Conservation (phyloP, 2,888 invertebrate species). For the Cephalotes varians region DNA sequence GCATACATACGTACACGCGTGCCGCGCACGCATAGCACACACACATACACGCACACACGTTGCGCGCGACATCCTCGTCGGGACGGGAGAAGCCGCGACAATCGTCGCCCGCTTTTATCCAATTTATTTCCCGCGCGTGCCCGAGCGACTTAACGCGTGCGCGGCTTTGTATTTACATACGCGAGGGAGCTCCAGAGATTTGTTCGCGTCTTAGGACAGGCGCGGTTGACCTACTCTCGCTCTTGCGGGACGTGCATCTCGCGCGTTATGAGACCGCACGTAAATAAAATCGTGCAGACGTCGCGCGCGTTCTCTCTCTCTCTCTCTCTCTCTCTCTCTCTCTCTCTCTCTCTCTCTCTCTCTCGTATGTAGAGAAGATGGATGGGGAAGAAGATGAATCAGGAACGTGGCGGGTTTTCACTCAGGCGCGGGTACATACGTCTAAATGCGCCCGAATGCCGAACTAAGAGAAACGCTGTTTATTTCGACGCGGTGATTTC, state of each 20-base stretch:
- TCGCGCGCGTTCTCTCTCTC: not conserved
- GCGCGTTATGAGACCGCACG: slow-evolving; percentile 29
- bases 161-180: slow-evolving; percentile 41
- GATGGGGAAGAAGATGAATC: not conserved
- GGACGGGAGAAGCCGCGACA: slow-evolving; percentile 24
- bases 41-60: not conserved
- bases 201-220: slow-evolving; percentile 42
- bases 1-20: not conserved
- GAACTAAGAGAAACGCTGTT: slow-evolving; percentile 8
- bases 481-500: slow-evolving; percentile 23
- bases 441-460: not conserved
- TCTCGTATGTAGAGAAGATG: not conserved
- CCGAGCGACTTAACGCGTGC: slow-evolving; percentile 21
- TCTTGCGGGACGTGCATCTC: slow-evolving; percentile 14
- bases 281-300: slow-evolving; percentile 31
- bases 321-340: no score
- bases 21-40: not conserved
- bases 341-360: no score
- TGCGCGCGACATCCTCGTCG: not conserved
- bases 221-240: not conserved
- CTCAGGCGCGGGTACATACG: not conserved
- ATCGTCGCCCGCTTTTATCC: slow-evolving; percentile 46
- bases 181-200: slow-evolving; percentile 34
- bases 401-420: not conserved
- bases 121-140: slow-evolving; percentile 49